Evolutionary conservation across 2,888 invertebrate species (phyloP), one percentile per base, ranked within the genome.

Genomic region (Brachyopa scutellaris): DNA sequence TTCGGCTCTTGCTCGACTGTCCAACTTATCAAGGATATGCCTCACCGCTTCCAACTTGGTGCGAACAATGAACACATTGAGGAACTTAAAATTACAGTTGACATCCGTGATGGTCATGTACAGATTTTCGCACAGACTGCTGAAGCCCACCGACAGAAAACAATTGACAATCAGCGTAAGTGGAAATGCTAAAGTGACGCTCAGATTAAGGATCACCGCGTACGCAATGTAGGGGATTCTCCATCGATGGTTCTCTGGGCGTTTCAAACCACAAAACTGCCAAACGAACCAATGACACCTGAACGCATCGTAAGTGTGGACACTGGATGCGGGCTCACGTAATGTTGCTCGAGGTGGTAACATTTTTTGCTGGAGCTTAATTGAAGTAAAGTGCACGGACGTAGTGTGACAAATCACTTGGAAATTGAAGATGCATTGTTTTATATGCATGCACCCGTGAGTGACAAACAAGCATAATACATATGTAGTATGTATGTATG

Each of bases 201-300:
- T 1, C 1, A 84, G 0, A 72, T 86, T 87, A 0, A 87, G n/a
- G 0, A 80, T 19, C 17, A 87, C 45, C 1, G 85, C 64, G 45
- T 87, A 87, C 1, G 66, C 15, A 1, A 33, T 62, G 72, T 89
- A 89, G 0, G 85, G 79, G 0, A 80, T 62, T 1, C 66, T 73
- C 86, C 86, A 86, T 5, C 61, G 36, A 1, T 82, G 70, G 5
- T 66, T 33, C 0, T 33, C 15, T 0, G 87, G 86, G 1, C 86
- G 82, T 64, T 86, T 59, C 9, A 88, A 2, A 1, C 90, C 90
- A 4, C 85, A 70, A 2, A 86, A 2, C 13, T 84, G 84, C 87
- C 88, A 89, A 4, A 87, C 49, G 5, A 26, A n/a, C 89, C 89
- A 90, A 15, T 87, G 87, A 53, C 82, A 80, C 8, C 84, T 70